Conservation (phyloP, 2,797 vertebrate species). For the Tiaroga cobitis region DNA sequence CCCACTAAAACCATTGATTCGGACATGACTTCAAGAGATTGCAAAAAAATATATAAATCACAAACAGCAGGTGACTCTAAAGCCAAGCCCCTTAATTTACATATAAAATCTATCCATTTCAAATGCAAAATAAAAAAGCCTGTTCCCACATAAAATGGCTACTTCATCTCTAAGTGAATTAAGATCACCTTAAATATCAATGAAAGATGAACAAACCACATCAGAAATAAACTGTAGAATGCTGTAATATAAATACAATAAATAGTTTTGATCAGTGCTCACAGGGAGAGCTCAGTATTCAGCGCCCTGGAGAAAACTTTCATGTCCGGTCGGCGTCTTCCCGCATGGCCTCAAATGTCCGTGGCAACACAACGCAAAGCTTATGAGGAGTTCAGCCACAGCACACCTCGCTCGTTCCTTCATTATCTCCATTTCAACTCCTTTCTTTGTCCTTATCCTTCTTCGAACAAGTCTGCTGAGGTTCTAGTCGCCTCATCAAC, state of each 20-base stretch:
- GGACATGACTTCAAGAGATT: conserved; percentile 48
- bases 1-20: conserved; percentile 57
- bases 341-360: conserved; percentile 57
- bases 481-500: conserved; percentile 43
- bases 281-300: conserved; percentile 66
- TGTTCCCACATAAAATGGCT: conserved; percentile 72
- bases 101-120: conserved; percentile 64
- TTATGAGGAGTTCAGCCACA: conserved; percentile 53
- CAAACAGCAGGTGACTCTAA: conserved; percentile 51
- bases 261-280: conserved; percentile 91
- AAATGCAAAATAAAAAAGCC: conserved; percentile 66
- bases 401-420: conserved; percentile 58
- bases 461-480: conserved; percentile 38
- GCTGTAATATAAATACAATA: conserved; percentile 99
- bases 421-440: conserved; percentile 37
- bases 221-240: conserved; percentile 69
- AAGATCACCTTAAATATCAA: conserved; percentile 69
- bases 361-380: conserved; percentile 60
- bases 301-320: conserved; percentile 65
- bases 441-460: not conserved
- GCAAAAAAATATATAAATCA: conserved; percentile 45
- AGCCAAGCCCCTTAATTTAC: conserved; percentile 61
- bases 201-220: conserved; percentile 68
- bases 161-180: conserved; percentile 69
- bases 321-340: conserved; percentile 26